Conservation (phyloP, 2,888 invertebrate genomes). For the Tipula helvola region DNA sequence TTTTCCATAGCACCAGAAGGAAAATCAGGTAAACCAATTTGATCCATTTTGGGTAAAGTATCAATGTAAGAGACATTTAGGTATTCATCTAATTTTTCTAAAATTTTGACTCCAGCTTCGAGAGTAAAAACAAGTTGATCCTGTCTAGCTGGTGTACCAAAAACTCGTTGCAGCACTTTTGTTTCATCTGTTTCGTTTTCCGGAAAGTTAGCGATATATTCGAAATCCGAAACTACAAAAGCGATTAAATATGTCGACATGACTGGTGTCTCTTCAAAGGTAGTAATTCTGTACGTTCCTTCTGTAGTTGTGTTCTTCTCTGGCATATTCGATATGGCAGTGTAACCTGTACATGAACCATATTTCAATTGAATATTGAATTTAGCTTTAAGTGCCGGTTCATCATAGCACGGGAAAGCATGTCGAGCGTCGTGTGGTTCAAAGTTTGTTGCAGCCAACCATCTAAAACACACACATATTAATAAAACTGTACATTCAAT, state of each 20-base stretch:
- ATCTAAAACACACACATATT: slow-evolving; percentile 17
- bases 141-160: slow-evolving; percentile 25
- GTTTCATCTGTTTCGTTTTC: slow-evolving; percentile 13
- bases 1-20: slow-evolving; percentile 85
- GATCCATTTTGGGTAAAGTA: slow-evolving; percentile 58
- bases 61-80: slow-evolving; percentile 62
- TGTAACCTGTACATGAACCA: slow-evolving; percentile 23
- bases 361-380: slow-evolving; percentile 27
- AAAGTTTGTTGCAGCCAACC: slow-evolving; percentile 53
- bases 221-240: slow-evolving; percentile 54
- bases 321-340: slow-evolving; percentile 39
- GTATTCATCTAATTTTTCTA: slow-evolving; percentile 54
- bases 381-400: slow-evolving; percentile 53
- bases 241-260: slow-evolving; percentile 76
- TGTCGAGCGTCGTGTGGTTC: slow-evolving; percentile 51
- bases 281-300: slow-evolving; percentile 20
- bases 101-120: slow-evolving; percentile 54
- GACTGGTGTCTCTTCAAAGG: slow-evolving; percentile 36
- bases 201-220: slow-evolving; percentile 17
- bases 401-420: slow-evolving; percentile 67
- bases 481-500: not conserved
- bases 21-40: slow-evolving; percentile 78
- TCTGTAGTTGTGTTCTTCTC: not conserved
- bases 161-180: slow-evolving; percentile 24
- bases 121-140: slow-evolving; percentile 51